A percentile compares a stretch with the other conserved stretches of the same genome.
These are phyloP conservation scores for Ricordea florida DNA, from an alignment of 92 coral and sea anemone genomes.

Conservation along the genomic window DNA sequence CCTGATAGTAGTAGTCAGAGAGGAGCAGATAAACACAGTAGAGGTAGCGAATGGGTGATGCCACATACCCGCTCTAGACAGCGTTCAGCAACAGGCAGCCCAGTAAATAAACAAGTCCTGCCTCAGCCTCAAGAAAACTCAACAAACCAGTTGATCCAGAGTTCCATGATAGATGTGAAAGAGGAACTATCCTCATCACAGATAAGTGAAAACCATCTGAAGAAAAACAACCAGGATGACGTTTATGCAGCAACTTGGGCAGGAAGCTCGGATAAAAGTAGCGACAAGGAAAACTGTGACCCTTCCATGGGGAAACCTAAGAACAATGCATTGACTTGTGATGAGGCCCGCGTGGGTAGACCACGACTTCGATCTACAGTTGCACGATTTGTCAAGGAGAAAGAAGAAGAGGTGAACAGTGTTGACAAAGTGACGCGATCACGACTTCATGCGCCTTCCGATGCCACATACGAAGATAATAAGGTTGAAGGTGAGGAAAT, in stretches of 20 bases:
- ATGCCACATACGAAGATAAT: too few species aligned
- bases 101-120: too few species aligned
- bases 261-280: constrained; percentile 23
- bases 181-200: too few species aligned
- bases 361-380: background rate
- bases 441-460: too few species aligned
- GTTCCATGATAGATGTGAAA: too few species aligned
- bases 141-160: too few species aligned
- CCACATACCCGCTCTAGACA: too few species aligned
- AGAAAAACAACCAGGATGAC: background rate
- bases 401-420: background rate
- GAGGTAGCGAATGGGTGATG: background rate
- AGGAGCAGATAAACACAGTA: background rate
- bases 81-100: too few species aligned
- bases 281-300: constrained; percentile 41
- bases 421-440: background rate
- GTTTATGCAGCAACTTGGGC: too few species aligned
- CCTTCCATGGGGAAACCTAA: background rate
- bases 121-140: too few species aligned
- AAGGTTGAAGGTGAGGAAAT: too few species aligned
- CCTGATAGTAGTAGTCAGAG: background rate
- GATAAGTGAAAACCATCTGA: background rate
- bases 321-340: background rate
- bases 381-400: background rate
- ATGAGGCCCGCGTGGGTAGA: background rate